Conservation (phyloP, 2,113 vertebrate genomes). For the Oxyruncus cristatus region DNA sequence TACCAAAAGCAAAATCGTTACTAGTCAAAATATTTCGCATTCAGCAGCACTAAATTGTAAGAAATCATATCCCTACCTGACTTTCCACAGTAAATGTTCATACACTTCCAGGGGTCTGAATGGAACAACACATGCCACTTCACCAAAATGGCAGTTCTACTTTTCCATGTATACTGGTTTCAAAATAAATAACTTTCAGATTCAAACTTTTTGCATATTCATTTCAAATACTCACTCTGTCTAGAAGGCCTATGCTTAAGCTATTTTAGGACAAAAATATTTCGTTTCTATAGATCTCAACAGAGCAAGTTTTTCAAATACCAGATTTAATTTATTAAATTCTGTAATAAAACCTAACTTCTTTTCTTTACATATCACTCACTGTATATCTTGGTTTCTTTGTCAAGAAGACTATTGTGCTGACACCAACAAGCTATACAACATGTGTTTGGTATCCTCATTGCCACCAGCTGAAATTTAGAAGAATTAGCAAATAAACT, state of each 20-base stretch:
- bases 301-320: neutral
- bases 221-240: neutral
- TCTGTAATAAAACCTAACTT: neutral
- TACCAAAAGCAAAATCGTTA: neutral
- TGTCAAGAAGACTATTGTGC: neutral
- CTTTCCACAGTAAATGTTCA: neutral
- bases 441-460: fast-evolving
- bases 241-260: neutral
- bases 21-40: neutral
- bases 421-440: neutral
- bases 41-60: neutral
- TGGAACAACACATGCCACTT: neutral
- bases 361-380: neutral
- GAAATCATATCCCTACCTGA: neutral
- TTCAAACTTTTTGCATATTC: neutral
- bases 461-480: neutral
- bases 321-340: neutral
- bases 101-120: neutral
- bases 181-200: neutral
- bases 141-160: neutral
- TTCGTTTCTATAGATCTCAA: neutral
- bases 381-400: neutral
- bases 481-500: neutral
- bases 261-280: neutral
- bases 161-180: neutral